These are phyloP conservation scores for Lepidurus couesii DNA, from an alignment of 1,140 invertebrate species.

Conservation along the genomic window DNA sequence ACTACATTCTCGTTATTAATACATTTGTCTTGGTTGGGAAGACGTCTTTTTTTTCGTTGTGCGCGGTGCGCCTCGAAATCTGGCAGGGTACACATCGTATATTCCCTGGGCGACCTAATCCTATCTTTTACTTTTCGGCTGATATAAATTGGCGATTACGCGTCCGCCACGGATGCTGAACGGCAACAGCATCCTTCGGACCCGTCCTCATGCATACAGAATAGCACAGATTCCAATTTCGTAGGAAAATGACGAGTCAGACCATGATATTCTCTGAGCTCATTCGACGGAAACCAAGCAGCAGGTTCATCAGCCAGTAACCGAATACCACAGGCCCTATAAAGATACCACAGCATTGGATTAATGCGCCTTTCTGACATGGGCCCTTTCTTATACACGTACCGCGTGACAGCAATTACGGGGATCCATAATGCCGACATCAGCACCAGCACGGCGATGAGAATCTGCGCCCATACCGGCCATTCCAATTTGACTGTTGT, in stretches of 20 bases:
- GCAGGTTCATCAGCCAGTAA: slow-evolving; percentile 84
- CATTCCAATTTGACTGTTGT: slow-evolving; percentile 65
- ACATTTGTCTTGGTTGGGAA: too few species aligned
- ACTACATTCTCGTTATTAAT: too few species aligned
- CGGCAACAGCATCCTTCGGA: slow-evolving; percentile 75
- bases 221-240: slow-evolving; percentile 66
- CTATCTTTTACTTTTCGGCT: neutral
- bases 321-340: slow-evolving; percentile 65
- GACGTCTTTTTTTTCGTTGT: too few species aligned
- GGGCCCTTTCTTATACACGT: slow-evolving; percentile 35
- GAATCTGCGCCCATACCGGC: slow-evolving; percentile 70
- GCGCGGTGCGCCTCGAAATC: too few species aligned
- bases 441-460: slow-evolving; percentile 67
- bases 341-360: slow-evolving; percentile 36
- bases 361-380: neutral
- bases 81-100: too few species aligned
- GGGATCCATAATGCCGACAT: slow-evolving; percentile 84
- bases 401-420: slow-evolving; percentile 72
- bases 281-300: slow-evolving; percentile 83
- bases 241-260: slow-evolving; percentile 71
- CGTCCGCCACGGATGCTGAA: slow-evolving; percentile 58
- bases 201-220: slow-evolving; percentile 76
- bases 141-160: neutral
- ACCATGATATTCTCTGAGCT: slow-evolving; percentile 79
- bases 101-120: neutral